Base-by-base conservation (phyloP, 2,888 invertebrate species). In the Megaustenia siamemsis region DNA sequence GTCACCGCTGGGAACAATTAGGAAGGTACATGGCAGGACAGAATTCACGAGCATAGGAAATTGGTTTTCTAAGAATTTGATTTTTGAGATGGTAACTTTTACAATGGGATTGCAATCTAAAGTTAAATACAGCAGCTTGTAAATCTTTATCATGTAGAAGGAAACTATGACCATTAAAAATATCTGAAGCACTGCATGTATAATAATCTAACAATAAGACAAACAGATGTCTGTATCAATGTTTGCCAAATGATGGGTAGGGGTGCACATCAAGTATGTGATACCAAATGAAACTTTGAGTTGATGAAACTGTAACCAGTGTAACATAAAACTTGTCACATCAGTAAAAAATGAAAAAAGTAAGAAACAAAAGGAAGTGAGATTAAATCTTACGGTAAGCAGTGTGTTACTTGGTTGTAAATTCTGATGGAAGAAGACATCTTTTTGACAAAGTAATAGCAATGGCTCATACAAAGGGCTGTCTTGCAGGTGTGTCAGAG, bases 391-490 rank as follows among this genome's bases (percentile, higher is more conserved):
- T 40, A 63, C 78, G 43, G 68, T 24, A 15, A 28, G 21, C 24
- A 80, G 49, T 10, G 45, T 28, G 21, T 45, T 24, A 45, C 69
- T 45, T 28, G 80, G 80, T 12, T 68, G 24, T 1, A 68, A 24
- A 3, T 2, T n/a, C 24, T 32, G 45, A 28, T 85, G 68, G 43
- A 75, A 68, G 66, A 71, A 82, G 1, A 81, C 68, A 38, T 35
- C 38, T 4, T 28, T 35, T 12, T 40, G 32, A 45, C 63, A 63
- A 0, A 68, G 79, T 32, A 32, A 35, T 32, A 81, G 53, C 24
- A 81, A 68, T 12, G 53, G 56, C 18, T 8, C 32, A 53, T 56
- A 81, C 38, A 81, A 38, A 18, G 53, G 81, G 40, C 24, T 71
- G 2, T 71, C 40, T 15, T 71, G 81, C n/a, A 81, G 43, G 32